Evolutionary conservation across 2,888 invertebrate species (phyloP).

Genomic region (Campopleginae sp.): DNA sequence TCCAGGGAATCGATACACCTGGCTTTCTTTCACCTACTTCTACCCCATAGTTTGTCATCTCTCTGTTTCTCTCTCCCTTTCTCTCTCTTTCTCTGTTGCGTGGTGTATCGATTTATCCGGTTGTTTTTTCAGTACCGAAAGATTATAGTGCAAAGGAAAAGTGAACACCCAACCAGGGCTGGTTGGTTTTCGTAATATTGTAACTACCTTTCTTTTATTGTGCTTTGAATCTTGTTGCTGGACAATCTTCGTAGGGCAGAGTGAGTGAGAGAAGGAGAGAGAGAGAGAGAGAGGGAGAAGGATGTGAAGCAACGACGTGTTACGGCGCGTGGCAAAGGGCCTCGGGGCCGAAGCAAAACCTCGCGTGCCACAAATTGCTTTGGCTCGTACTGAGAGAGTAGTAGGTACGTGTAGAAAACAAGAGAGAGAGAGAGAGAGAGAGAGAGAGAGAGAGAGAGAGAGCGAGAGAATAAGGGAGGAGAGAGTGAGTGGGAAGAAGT

Average conservation of each 20-base stretch:
- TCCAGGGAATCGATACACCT: slow-evolving; percentile 64
- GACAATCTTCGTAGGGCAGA: slow-evolving; percentile 33
- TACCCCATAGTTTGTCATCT: neutral
- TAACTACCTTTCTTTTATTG: slow-evolving; percentile 18
- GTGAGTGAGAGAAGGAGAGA: slow-evolving; percentile 39
- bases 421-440: slow-evolving; percentile 2
- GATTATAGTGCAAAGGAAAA: slow-evolving; percentile 19
- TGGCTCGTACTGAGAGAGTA: slow-evolving; percentile 70
- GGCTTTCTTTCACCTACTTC: slow-evolving; percentile 59
- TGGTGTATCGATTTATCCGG: slow-evolving; percentile 22
- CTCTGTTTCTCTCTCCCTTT: slow-evolving; percentile 16
- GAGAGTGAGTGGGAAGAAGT: slow-evolving; percentile 53
- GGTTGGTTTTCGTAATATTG: slow-evolving; percentile 9
- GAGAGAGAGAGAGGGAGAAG: slow-evolving; percentile 22
- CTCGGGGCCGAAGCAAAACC: slow-evolving; percentile 76
- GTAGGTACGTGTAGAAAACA: slow-evolving; percentile 57
- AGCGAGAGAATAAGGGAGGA: slow-evolving; percentile 21
- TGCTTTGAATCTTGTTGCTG: neutral
- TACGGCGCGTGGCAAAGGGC: slow-evolving; percentile 76
- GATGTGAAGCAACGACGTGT: slow-evolving; percentile 53
- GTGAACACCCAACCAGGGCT: slow-evolving; percentile 7
- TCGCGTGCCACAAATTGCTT: slow-evolving; percentile 82
- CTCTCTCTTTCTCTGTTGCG: neutral
- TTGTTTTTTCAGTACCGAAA: slow-evolving; percentile 28
- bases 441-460: slow-evolving; percentile 9